Conservation (phyloP, 2,113 vertebrate genomes). For the Tychaedon coryphoeus region DNA sequence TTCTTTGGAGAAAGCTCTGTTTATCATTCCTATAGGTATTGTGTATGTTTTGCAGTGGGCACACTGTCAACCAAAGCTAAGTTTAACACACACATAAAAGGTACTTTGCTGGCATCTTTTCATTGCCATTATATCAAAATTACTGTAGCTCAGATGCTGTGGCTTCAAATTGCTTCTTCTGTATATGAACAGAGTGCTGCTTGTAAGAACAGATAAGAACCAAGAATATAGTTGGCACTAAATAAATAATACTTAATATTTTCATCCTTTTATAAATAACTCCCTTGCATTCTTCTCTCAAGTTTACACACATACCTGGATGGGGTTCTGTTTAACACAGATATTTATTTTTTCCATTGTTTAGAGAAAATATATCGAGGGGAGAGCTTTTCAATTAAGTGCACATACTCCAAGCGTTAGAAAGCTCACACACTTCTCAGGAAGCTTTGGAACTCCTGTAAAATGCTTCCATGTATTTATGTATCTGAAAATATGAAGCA, state of each 20-base stretch:
- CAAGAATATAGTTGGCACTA: conserved; percentile 25
- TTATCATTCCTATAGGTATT: conserved; percentile 39
- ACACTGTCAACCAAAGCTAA: conserved; percentile 49
- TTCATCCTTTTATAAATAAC: conserved; percentile 11
- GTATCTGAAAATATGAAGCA: background rate
- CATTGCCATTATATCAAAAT: conserved; percentile 41
- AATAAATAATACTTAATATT: conserved; percentile 27
- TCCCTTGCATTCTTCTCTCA: conserved; percentile 20
- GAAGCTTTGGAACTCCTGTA: background rate
- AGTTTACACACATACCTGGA: conserved; percentile 21
- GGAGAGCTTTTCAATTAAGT: background rate
- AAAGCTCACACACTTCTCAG: background rate
- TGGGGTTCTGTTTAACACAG: background rate
- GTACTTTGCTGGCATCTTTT: conserved; percentile 44
- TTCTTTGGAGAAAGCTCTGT: conserved; percentile 5
- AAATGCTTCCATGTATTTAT: background rate
- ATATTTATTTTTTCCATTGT: conserved; percentile 11
- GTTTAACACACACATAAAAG: conserved; percentile 36
- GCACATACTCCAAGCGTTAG: background rate
- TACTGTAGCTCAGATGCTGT: conserved; percentile 24
- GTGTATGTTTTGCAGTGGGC: conserved; percentile 55
- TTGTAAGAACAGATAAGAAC: conserved; percentile 51
- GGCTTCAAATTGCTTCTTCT: conserved; percentile 22
- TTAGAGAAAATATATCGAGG: background rate
- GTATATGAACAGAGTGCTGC: conserved; percentile 8